Conservation (phyloP, 2,888 invertebrate genomes). For the Micropterix aruncella region DNA sequence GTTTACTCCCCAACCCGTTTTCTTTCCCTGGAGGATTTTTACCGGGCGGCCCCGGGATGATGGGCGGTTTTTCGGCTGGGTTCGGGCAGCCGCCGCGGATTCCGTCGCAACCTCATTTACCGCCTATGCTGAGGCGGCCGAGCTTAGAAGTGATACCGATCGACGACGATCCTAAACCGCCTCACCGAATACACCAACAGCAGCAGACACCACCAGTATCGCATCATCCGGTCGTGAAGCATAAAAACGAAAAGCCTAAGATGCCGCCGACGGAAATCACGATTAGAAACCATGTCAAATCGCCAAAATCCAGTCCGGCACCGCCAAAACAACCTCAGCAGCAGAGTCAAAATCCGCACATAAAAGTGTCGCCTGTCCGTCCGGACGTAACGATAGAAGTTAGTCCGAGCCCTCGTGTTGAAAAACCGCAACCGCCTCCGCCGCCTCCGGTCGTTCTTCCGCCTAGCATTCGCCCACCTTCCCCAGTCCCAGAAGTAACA, state of each 20-base stretch:
- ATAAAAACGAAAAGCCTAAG: constrained; percentile 35
- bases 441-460: constrained; percentile 16
- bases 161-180: constrained; percentile 25
- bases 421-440: constrained; percentile 16
- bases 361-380: constrained; percentile 35
- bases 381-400: constrained; percentile 47
- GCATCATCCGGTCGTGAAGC: constrained; percentile 19
- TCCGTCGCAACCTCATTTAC: constrained; percentile 41
- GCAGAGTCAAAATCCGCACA: constrained; percentile 25
- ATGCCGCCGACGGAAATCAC: constrained; percentile 14
- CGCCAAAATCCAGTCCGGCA: constrained; percentile 20
- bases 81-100: constrained; percentile 44
- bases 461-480: constrained; percentile 13
- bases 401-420: constrained; percentile 27
- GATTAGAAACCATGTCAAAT: constrained; percentile 26
- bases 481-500: constrained; percentile 17
- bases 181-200: constrained; percentile 16
- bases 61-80: constrained; percentile 25
- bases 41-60: constrained; percentile 19
- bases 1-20: constrained; percentile 36
- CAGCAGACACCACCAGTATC: constrained; percentile 10
- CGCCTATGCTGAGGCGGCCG: constrained; percentile 40
- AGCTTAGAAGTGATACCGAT: constrained; percentile 40
- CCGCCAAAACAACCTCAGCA: constrained; percentile 27
- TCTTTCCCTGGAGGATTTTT: constrained; percentile 38